These are phyloP conservation scores for Carterocephalus palaemon DNA, from an alignment of 2,888 invertebrate genomes.

Conservation along the genomic window DNA sequence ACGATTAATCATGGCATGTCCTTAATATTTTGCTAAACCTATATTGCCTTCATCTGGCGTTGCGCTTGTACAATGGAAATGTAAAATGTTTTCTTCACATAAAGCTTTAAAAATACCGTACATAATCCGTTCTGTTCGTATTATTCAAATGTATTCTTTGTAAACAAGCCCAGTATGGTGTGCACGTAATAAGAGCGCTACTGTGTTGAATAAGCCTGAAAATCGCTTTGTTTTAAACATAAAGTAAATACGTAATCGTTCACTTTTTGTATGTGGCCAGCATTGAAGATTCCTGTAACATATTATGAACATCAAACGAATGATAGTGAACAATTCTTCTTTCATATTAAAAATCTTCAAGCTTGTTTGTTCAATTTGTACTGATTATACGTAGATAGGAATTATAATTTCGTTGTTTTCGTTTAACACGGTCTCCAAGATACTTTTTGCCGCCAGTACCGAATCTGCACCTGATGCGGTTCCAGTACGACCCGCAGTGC, in stretches of 20 bases:
- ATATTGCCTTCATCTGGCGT: no score
- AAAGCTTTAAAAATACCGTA: not conserved
- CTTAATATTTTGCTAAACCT: no score
- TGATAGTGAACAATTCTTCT: no score
- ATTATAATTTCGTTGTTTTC: no score
- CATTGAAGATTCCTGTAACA: no score
- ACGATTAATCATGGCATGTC: no score
- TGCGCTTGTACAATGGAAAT: no score
- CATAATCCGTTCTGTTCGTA: no score
- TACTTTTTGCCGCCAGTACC: constrained; percentile 97
- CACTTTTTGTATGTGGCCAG: not conserved
- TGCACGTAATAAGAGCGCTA: constrained; percentile 14
- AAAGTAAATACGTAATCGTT: constrained; percentile 13
- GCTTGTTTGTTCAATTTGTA: no score
- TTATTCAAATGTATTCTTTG: constrained; percentile 1
- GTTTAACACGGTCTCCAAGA: constrained; percentile 97
- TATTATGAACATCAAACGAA: no score
- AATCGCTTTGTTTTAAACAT: constrained; percentile 12
- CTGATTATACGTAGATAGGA: no score
- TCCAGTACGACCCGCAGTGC: constrained; percentile 98
- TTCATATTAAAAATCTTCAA: no score
- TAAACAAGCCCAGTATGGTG: constrained; percentile 8
- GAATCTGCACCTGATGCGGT: constrained; percentile 98
- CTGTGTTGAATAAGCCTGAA: constrained; percentile 12
- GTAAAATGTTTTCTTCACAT: not conserved